phyloP scores from a whole-genome alignment of 2,888 invertebrate species.

The Drosophila quinaria region DNA sequence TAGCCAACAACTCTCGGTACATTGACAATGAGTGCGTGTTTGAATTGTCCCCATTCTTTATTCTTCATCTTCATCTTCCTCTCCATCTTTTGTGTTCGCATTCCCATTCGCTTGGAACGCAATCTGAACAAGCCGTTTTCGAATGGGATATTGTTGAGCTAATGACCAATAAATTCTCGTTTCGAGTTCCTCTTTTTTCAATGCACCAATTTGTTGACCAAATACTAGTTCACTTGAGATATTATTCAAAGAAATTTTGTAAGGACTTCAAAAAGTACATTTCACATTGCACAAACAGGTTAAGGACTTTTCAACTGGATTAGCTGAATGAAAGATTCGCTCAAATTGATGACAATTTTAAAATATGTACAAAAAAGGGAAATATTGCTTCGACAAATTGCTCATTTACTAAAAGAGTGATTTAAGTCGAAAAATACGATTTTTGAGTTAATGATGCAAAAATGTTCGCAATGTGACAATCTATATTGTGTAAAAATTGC shows the following conservation, averaged over 20 bases:
- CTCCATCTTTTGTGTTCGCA: slow-evolving; percentile 10
- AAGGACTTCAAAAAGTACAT: not conserved
- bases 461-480: too few species aligned
- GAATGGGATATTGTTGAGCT: slow-evolving; percentile 20
- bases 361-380: too few species aligned
- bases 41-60: slow-evolving; percentile 41
- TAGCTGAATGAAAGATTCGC: not conserved
- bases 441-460: too few species aligned
- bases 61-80: slow-evolving; percentile 7
- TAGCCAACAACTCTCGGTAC: slow-evolving; percentile 34
- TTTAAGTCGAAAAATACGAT: too few species aligned
- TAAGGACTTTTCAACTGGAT: not conserved
- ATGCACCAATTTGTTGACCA: slow-evolving; percentile 4
- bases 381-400: too few species aligned
- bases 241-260: not conserved
- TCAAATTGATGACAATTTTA: not conserved
- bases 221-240: slow-evolving; percentile 23
- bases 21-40: slow-evolving; percentile 51
- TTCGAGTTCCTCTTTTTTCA: slow-evolving; percentile 18
- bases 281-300: not conserved
- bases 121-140: slow-evolving; percentile 39
- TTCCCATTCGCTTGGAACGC: slow-evolving; percentile 4
- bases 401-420: too few species aligned
- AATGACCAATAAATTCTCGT: slow-evolving; percentile 67
- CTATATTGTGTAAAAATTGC: too few species aligned